Base-by-base conservation (phyloP, 23 tunicate genomes). In the Phallusia fumigata region DNA sequence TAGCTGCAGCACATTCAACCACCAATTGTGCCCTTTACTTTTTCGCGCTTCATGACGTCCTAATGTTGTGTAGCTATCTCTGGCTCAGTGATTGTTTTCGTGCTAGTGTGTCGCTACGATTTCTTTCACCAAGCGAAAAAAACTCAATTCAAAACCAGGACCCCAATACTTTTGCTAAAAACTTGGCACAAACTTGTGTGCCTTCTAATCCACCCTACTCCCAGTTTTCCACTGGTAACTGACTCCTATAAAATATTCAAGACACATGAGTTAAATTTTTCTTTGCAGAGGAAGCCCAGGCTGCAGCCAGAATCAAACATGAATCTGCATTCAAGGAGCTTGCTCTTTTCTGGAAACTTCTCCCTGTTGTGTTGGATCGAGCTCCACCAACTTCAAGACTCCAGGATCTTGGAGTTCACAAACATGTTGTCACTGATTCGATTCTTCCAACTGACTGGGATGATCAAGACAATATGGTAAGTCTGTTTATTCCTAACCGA, bases 331-430 rank as follows among this genome's bases (percentile, higher is more conserved):
- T 73, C 24, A 85, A 80, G 65, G 90, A 86, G 50, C 81, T 94
- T 0, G 90, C 83, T 28, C 51, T 94, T 80, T 94, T 89, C 79
- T 94, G 98, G 98, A 86, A 86, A 64, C 88, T 94, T 73, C 83
- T 94, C 0, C 98, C 98, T 24, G 76, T 65, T 26, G 86, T 94
- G 11, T 90, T 94, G 1, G 80, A 89, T 50, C 58, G 86, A 26
- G 83, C 87, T 44, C 74, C 94, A 32, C 82, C 90, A 0, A 74
- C 74, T 11, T 89, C 94, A 10, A 69, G 74, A 31, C 79, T 87
- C 30, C 98, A 94, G 72, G 98, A 94, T 78, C 64, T 91, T 21
- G 90, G 77, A 0, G 19, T 83, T 16, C 77, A 64, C 35, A 88
- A 87, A 47, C 75, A 86, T 64, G 74, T 65, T 21, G 97, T 92